Base-by-base conservation (phyloP, 2,797 vertebrate species). In the Danio choprae region DNA sequence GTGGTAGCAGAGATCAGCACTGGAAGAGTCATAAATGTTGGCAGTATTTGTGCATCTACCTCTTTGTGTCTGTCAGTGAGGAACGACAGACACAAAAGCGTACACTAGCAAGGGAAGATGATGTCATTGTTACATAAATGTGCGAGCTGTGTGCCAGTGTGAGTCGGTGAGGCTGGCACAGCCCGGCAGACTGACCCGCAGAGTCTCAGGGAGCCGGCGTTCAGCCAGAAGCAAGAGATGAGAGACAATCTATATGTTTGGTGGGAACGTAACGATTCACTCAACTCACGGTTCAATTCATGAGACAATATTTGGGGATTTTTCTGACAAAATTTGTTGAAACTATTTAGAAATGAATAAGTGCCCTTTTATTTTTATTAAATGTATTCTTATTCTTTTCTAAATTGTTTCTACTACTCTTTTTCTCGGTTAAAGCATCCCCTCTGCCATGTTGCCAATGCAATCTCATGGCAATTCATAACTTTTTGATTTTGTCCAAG, bases 101-200 rank as follows among this genome's bases (percentile, higher is more conserved):
- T 80, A 81, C 73, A 84, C 85, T 86, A 77, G 82, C 68, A 83
- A 84, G 79, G 10, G 78, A 65, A n/a, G 81, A 88, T 94, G 92
- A 94, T 91, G 91, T 93, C 93, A 93, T 90, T 82, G 82, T 92
- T 93, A 92, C 93, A 90, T 91, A 92, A 93, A 92, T 86, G 81
- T 75, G 43, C 16, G 81, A 90, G 84, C 82, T 81, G 81, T 63
- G 88, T 89, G 91, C 92, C 92, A 91, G 87, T 77, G 71, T 65
- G 76, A 74, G 78, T 48, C 63, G 46, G 38, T 50, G 84, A 46
- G 50, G 82, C 84, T 84, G 70, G 87, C 63, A 86, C 87, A 83
- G 86, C 81, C 81, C 80, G 85, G 67, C 29, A 62, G 81, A 74
- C 60, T 51, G 50, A 55, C 53, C 62, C 76, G 64, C 46, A 65